A percentile compares a stretch with the other conserved stretches of the same genome.
These are phyloP conservation scores for Eupithecia insigniata DNA, from an alignment of 2,888 invertebrate genomes.

Conservation along the genomic window DNA sequence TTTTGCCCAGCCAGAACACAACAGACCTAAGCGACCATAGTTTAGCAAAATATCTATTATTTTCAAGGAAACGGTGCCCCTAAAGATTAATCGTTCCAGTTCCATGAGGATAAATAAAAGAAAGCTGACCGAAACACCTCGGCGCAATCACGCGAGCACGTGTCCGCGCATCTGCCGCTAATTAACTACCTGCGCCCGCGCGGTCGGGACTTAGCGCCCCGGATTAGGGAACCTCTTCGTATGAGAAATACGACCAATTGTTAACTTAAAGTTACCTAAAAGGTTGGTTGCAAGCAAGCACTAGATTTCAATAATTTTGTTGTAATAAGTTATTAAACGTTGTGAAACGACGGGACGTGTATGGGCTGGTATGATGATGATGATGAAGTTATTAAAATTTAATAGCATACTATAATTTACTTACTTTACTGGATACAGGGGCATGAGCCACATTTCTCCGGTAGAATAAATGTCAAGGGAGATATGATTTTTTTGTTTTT, in stretches of 20 bases:
- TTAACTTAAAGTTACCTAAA: too few species aligned
- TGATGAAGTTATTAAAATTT: too few species aligned
- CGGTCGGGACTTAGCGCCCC: conserved; percentile 19
- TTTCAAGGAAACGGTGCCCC: neutral
- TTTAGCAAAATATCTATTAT: neutral
- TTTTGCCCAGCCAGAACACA: neutral
- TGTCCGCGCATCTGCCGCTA: conserved; percentile 70
- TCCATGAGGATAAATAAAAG: conserved; percentile 17
- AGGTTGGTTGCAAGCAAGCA: too few species aligned
- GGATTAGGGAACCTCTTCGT: conserved; percentile 2
- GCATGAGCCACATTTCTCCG: too few species aligned
- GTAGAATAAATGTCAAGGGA: too few species aligned
- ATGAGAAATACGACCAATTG: neutral
- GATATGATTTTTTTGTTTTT: too few species aligned
- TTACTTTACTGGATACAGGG: too few species aligned
- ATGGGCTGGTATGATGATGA: too few species aligned
- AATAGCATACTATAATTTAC: too few species aligned
- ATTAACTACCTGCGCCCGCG: conserved; percentile 62
- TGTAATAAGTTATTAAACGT: too few species aligned
- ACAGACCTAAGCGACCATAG: neutral
- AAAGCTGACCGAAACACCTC: conserved; percentile 20
- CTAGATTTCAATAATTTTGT: too few species aligned
- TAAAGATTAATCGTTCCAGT: neutral
- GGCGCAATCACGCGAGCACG: conserved; percentile 55
- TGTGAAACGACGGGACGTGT: too few species aligned